Base-by-base conservation (phyloP, 2,113 vertebrate genomes). In the Ondatra zibethicus region DNA sequence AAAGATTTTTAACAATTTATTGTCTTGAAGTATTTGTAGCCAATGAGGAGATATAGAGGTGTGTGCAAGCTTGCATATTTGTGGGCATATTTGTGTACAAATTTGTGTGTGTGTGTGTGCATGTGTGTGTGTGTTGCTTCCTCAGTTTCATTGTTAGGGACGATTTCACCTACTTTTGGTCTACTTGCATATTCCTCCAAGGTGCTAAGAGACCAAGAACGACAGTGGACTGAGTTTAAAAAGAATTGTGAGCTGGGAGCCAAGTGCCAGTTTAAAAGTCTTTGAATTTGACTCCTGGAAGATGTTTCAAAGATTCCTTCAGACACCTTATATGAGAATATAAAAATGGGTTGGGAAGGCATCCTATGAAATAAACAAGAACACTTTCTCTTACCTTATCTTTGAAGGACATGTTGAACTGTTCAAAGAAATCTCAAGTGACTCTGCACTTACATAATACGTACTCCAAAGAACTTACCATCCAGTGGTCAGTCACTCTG, bases 361-460 rank as follows among this genome's bases (percentile, higher is more conserved):
- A 93, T 80, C 68, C 42, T 76, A 82, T 72, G 86, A 96, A 97
- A 88, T 27, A 97, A 96, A 96, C 80, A 97, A 70, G 80, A 95
- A 6, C 14, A 3, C 68, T 97, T 98, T 66, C 47, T 66, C 42
- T 97, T 97, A 94, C 36, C 88, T 52, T 88, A 5, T 90, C 96
- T 58, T 78, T 92, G 68, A 92, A 77, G 95, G 96, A 72, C 12
- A 76, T 93, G 25, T 89, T 91, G 90, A 66, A 93, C 89, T 58
- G 61, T 88, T 95, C 89, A 96, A 96, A 92, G 42, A 92, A 94
- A 81, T 1, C 14, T 93, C 13, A 88, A 66, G 11, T 73, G 42
- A 95, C 29, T 61, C 36, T 89, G 39, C 75, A 80, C 3, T 3
- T 88, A 19, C 58, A 11, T 72, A 63, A 45, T 52, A 36, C 50